Base-by-base conservation (phyloP, 2,113 vertebrate genomes). In the Toxotes chatareus region DNA sequence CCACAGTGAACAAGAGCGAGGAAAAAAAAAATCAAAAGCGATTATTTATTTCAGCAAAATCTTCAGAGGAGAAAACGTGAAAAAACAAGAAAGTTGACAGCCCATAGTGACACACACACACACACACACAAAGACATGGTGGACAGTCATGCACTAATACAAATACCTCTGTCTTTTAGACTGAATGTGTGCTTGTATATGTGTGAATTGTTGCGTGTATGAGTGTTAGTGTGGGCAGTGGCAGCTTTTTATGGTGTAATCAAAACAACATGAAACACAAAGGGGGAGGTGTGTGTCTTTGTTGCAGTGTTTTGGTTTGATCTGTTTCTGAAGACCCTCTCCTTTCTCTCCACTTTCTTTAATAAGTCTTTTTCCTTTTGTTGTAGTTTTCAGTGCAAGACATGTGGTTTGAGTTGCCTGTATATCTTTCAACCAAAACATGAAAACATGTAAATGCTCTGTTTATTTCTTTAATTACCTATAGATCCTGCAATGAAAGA, bases 121-220 rank as follows among this genome's bases (percentile, higher is more conserved):
- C 70, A 73, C 71, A 83, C 81, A 83, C 82, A 51, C 67, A 87
- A 62, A 89, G 32, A 93, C 88, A 91, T 49, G 65, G 85, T 88
- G 84, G 71, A 93, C 86, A 86, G 82, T 87, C 92, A 93, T 93
- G 93, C 93, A 93, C 86, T 89, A 83, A 86, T 81, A 84, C 59
- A 80, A 82, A 72, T 75, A 31, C 76, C 44, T 63, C n/a, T 71
- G 14, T 9, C 38, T 66, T 49, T 53, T 32, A 66, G 36, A 68
- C 55, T 81, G 19, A 70, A 64, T 88, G 8, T 70, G 74, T 47
- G 65, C 11, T 44, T 72, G 49, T 60, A 5, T 38, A 34, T 74
- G n/a, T 85, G 59, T 67, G 61, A 68, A 47, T 21, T 4, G 17
- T 53, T 56, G 71, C n/a, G 51, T 47, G 36, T 67, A 27, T 31